Base-by-base conservation (phyloP, 1,140 invertebrate species). In the Apolygus lucorum region DNA sequence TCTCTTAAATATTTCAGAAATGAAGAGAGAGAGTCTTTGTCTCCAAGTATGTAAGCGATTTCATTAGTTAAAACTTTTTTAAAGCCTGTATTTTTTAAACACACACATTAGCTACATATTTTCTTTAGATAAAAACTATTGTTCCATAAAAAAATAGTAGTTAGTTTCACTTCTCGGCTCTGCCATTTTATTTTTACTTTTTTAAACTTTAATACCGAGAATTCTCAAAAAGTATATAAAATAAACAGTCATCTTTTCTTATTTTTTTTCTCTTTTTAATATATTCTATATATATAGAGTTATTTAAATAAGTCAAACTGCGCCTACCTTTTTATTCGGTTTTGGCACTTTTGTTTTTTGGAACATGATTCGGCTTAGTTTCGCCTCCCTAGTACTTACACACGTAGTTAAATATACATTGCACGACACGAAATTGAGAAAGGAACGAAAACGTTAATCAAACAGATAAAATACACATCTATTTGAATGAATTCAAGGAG, bases 211-310 rank as follows among this genome's bases (percentile, higher is more conserved):
- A 59, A 59, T 59, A 17, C 11, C 54, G 13, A 24, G 22, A 24
- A 59, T 17, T 59, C 22, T 59, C 22, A 13, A 69, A 69, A 69
- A 64, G 68, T 69, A 69, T 69, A 59, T 62, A 69, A 69, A 69
- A 69, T 69, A 69, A 69, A 69, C 68, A 69, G 68, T 69, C 68
- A 63, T 69, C 68, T 69, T 69, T 63, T 69, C 62, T 69, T 69
- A 63, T 69, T 64, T 62, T 59, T 68, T 42, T 69, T 63, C 52
- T 24, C 29, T 34, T 69, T 34, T 69, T 63, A 63, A 69, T 69
- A 69, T 28, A 69, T 63, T 29, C 34, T 68, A 68, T 68, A 49
- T n/a, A n/a, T 28, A 52, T 68, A 49, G 21, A 52, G 49, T 27
- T 68, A 17, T 68, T 68, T 25, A 17, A 52, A 52, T 17, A 25